Evolutionary conservation across 2,113 vertebrate genomes (phyloP).

Genomic region (Girardinichthys multiradiatus): DNA sequence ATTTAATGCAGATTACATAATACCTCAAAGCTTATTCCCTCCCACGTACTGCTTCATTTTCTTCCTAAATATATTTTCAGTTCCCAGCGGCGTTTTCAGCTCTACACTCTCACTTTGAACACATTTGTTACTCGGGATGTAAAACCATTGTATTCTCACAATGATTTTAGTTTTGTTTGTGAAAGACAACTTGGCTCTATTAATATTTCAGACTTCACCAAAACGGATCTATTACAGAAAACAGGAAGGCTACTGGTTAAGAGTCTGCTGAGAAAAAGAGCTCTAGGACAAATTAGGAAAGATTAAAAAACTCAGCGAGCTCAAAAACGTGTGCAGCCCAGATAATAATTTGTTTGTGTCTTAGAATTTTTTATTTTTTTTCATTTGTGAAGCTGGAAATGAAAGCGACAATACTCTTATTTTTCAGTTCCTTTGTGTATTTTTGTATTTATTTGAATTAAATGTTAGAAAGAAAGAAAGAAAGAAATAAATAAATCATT

Average conservation of each 20-base stretch:
- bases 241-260: neutral
- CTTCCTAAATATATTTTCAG: neutral
- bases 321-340: too few relatives aligned
- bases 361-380: too few relatives aligned
- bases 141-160: too few relatives aligned
- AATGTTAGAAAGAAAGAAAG: constrained; percentile 4
- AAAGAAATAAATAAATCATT: constrained; percentile 16
- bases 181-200: neutral
- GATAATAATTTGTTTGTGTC: too few relatives aligned
- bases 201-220: neutral
- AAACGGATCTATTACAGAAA: neutral
- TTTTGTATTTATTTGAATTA: too few relatives aligned
- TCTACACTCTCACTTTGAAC: too few relatives aligned
- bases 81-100: neutral
- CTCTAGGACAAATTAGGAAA: neutral
- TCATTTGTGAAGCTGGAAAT: too few relatives aligned
- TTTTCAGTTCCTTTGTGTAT: too few relatives aligned
- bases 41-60: neutral
- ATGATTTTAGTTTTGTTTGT: neutral
- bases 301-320: too few relatives aligned
- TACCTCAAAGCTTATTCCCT: neutral
- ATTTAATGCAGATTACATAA: too few relatives aligned
- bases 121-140: too few relatives aligned
- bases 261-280: neutral
- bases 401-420: too few relatives aligned